phyloP scores from a whole-genome alignment of 2,888 invertebrate species.

The Fragum whitleyi region DNA sequence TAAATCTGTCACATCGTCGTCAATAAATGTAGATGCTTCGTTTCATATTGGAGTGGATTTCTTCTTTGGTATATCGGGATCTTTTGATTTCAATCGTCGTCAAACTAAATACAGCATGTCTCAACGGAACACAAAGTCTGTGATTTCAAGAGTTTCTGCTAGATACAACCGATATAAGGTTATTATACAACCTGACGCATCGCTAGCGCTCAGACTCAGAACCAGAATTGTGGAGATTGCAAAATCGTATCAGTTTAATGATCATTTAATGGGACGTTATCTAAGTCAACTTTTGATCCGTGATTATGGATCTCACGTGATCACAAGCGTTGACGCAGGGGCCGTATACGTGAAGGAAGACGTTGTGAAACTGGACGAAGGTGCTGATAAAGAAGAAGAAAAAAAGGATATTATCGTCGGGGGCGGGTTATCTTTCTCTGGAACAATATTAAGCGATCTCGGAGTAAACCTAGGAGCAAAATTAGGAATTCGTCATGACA shows the following conservation, averaged over 20 bases:
- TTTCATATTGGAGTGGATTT: too few species aligned
- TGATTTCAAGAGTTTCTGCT: conserved; percentile 44
- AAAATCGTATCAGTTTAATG: conserved; percentile 29
- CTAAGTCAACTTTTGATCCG: neutral
- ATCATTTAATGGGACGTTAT: conserved; percentile 37
- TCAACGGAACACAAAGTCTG: neutral
- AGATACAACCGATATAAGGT: conserved; percentile 40
- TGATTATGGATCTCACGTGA: neutral
- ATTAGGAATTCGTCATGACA: neutral
- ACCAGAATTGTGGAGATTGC: conserved; percentile 51
- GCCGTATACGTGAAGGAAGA: neutral
- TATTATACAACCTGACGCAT: conserved; percentile 38
- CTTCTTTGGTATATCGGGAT: too few species aligned
- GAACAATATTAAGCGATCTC: neutral
- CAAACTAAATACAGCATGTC: neutral
- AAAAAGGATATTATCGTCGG: neutral
- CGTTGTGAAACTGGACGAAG: conserved; percentile 30
- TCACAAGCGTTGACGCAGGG: neutral
- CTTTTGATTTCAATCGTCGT: too few species aligned
- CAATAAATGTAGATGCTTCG: conserved; percentile 36
- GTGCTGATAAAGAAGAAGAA: neutral
- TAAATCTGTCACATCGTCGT: conserved; percentile 35
- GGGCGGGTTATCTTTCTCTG: neutral
- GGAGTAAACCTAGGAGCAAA: neutral
- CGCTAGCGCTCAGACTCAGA: conserved; percentile 42